Evolutionary conservation across 2,797 vertebrate species (phyloP).

Genomic region (Scolopax bukidnonensis): DNA sequence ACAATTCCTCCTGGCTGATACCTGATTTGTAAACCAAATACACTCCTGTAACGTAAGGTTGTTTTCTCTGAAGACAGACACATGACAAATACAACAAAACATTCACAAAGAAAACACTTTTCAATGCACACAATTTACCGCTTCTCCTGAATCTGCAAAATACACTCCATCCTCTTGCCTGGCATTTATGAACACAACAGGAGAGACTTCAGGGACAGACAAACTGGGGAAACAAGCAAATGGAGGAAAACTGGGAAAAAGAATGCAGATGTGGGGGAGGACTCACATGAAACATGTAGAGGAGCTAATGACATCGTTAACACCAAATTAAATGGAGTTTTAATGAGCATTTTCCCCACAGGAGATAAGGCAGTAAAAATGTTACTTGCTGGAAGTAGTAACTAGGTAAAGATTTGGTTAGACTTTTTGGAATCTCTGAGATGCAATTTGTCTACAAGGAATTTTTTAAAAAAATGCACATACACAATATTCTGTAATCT

Average conservation of each 20-base stretch:
- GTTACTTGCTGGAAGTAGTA: not conserved
- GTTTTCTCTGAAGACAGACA: not conserved
- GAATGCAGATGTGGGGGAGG: slow-evolving; percentile 32
- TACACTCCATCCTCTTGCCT: accelerated
- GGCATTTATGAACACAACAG: not conserved
- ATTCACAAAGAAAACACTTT: not conserved
- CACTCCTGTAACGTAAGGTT: not conserved
- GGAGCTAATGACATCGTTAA: slow-evolving; percentile 33
- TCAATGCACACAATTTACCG: not conserved
- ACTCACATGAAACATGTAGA: not conserved
- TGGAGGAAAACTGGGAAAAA: slow-evolving; percentile 15
- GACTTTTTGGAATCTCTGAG: not conserved
- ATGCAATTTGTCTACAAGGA: not conserved
- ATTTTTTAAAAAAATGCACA: not conserved
- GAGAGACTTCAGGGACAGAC: not conserved
- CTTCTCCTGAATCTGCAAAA: not conserved
- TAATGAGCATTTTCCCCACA: not conserved
- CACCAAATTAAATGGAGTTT: slow-evolving; percentile 51
- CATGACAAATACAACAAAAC: not conserved
- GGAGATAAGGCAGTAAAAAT: not conserved
- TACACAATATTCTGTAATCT: not conserved
- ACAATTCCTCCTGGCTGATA: not conserved
- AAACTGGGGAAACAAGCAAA: not conserved
- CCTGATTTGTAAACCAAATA: not conserved
- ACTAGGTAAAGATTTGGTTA: not conserved